These are phyloP conservation scores for Dreissena polymorpha DNA, from an alignment of 1,140 invertebrate species.

Conservation along the genomic window DNA sequence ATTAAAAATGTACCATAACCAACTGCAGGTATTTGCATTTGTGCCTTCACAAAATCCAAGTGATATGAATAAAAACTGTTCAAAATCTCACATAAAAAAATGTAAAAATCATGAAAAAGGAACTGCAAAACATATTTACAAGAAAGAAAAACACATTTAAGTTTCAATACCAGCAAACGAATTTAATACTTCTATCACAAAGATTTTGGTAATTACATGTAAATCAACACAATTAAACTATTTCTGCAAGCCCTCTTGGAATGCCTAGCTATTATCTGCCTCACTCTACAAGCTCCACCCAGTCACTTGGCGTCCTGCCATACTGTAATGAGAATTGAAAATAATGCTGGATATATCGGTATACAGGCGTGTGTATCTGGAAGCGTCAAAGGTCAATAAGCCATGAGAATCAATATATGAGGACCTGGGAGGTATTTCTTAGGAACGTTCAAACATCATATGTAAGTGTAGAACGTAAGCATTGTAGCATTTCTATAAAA, in stretches of 20 bases:
- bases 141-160: neutral
- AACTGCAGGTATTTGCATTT: too few species aligned
- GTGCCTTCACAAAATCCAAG: too few species aligned
- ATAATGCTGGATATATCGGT: neutral
- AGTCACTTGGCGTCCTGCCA: slow-evolving; percentile 44
- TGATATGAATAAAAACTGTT: too few species aligned
- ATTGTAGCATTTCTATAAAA: too few species aligned
- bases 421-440: too few species aligned
- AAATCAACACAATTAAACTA: neutral
- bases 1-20: too few species aligned
- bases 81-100: neutral
- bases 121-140: neutral
- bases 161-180: neutral
- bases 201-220: neutral
- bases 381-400: neutral
- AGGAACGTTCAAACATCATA: too few species aligned
- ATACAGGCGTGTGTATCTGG: neutral
- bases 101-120: neutral
- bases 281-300: slow-evolving; percentile 30
- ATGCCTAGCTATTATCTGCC: neutral
- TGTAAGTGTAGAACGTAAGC: too few species aligned
- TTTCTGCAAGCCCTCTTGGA: neutral
- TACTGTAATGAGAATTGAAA: slow-evolving; percentile 29
- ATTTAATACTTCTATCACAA: neutral
- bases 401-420: too few species aligned